Conservation (phyloP, 2,113 vertebrate species). For the Hepsetus odoe region DNA sequence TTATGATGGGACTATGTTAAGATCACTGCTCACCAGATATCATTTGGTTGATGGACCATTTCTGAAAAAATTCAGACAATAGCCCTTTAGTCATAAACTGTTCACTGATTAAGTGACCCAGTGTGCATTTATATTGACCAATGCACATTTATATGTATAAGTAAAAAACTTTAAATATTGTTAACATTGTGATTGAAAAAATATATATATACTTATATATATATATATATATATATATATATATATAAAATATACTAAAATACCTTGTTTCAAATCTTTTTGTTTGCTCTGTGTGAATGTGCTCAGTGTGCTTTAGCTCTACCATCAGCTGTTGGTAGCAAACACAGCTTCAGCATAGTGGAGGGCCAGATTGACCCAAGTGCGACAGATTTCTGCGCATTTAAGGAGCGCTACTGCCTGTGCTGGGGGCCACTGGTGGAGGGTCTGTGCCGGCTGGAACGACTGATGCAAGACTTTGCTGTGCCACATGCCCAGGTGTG, state of each 20-base stretch:
- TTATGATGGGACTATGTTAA: too few species aligned
- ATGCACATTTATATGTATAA: too few species aligned
- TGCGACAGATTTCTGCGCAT: conserved; percentile 73
- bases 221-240: too few species aligned
- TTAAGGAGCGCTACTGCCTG: conserved; percentile 75
- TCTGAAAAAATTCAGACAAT: too few species aligned
- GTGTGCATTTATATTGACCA: too few species aligned
- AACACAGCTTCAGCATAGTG: conserved; percentile 59
- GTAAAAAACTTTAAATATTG: too few species aligned
- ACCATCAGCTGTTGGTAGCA: conserved; percentile 38
- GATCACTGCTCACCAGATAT: too few species aligned
- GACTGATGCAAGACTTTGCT: conserved; percentile 76
- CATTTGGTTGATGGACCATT: too few species aligned
- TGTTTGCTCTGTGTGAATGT: conserved; percentile 43
- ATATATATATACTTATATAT: too few species aligned
- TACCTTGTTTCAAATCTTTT: neutral
- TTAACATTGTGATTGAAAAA: too few species aligned
- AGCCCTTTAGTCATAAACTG: too few species aligned
- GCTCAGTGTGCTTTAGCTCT: conserved; percentile 60
- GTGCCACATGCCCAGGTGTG: conserved; percentile 75
- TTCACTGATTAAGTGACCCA: too few species aligned
- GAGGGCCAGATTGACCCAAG: conserved; percentile 68
- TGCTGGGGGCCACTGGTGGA: conserved; percentile 70
- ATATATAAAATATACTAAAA: neutral
- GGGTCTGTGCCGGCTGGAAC: conserved; percentile 69